A percentile compares a stretch with the other conserved stretches of the same genome.
phyloP scores from a whole-genome alignment of 2,797 vertebrate genomes.

The Sciurus carolinensis region DNA sequence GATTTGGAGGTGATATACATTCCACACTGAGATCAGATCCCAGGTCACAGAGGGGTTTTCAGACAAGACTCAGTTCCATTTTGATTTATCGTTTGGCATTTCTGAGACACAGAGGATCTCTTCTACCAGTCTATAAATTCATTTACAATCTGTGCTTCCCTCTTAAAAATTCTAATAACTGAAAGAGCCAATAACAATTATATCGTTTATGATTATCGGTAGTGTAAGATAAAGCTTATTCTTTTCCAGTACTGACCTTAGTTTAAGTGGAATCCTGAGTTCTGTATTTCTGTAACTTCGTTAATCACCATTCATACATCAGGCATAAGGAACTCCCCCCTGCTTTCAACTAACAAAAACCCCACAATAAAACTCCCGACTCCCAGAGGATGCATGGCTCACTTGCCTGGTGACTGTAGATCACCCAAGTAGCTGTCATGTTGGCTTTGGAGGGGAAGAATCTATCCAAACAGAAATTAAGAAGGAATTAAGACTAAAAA shows the following conservation, averaged over 20 bases:
- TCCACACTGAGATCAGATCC: not conserved
- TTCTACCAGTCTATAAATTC: slow-evolving; percentile 45
- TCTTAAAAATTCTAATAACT: slow-evolving; percentile 50
- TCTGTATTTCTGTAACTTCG: not conserved
- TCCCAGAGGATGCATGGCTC: not conserved
- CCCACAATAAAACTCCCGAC: not conserved
- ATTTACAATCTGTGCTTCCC: slow-evolving; percentile 32
- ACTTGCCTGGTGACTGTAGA: not conserved
- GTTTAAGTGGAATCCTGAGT: not conserved
- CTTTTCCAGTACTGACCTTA: not conserved
- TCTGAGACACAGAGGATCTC: not conserved
- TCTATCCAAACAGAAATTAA: slow-evolving; percentile 60
- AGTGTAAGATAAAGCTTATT: not conserved
- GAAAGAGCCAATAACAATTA: slow-evolving; percentile 27
- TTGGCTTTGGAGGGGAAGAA: not conserved
- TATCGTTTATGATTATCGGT: slow-evolving; percentile 53
- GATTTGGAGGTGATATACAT: not conserved
- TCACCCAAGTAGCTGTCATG: not conserved
- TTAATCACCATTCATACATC: not conserved
- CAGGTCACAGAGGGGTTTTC: not conserved
- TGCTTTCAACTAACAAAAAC: slow-evolving; percentile 31
- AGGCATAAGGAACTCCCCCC: not conserved
- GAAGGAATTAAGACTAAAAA: slow-evolving; percentile 44
- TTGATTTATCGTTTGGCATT: not conserved
- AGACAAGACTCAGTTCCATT: not conserved